Evolutionary conservation across 2,888 invertebrate genomes (phyloP).

Genomic region (Acleris holmiana): DNA sequence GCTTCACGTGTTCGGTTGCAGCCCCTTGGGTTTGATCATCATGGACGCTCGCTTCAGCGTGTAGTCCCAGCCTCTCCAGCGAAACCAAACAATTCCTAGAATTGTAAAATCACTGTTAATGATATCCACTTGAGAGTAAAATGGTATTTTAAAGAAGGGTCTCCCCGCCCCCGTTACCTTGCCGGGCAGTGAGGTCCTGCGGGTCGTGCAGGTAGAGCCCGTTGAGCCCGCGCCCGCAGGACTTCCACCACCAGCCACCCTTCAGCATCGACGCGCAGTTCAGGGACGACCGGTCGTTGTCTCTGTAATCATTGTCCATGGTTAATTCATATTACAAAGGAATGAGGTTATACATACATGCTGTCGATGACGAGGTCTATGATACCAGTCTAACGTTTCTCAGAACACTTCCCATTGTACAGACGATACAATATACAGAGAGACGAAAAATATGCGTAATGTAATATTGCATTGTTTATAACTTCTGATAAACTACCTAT

Average conservation of each 20-base stretch:
- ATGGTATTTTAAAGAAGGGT: too few species aligned
- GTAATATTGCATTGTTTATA: too few species aligned
- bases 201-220: conserved; percentile 95
- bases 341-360: background rate
- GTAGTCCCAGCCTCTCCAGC: conserved; percentile 98
- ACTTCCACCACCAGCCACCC: conserved; percentile 98
- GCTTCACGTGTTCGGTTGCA: conserved; percentile 78
- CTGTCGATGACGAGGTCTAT: too few species aligned
- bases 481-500: too few species aligned
- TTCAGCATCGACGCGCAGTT: conserved; percentile 97
- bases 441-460: too few species aligned
- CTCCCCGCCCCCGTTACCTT: conserved; percentile 86
- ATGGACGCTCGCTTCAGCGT: conserved; percentile 94
- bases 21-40: conserved; percentile 95
- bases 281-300: conserved; percentile 94
- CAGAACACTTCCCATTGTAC: too few species aligned
- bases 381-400: too few species aligned
- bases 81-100: conserved; percentile 96
- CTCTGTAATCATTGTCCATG: conserved; percentile 80
- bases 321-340: conserved; percentile 30
- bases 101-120: background rate
- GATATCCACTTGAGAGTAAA: background rate
- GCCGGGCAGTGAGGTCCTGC: conserved; percentile 94
- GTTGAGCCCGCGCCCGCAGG: conserved; percentile 94
- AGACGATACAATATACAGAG: too few species aligned